phyloP scores from a whole-genome alignment of 2,113 vertebrate species.

The Albula goreensis region DNA sequence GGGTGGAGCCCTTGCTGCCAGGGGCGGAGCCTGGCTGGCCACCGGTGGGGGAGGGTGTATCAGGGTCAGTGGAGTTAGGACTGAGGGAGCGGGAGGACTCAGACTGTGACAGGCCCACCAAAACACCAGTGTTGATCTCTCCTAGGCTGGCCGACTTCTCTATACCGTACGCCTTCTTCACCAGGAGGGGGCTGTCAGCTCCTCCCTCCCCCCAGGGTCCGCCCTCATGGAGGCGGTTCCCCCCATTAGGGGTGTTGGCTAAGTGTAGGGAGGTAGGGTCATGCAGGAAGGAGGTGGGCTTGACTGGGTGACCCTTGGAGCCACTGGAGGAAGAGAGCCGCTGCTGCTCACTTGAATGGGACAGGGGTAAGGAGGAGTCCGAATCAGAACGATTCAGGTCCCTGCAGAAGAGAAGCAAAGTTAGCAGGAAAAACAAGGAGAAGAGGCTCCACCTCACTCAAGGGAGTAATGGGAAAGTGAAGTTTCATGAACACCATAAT shows the following conservation, averaged over 20 bases:
- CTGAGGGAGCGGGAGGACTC: slow-evolving; percentile 90
- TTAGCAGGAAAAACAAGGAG: neutral
- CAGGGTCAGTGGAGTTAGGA: slow-evolving; percentile 90
- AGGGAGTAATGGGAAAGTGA: too few species aligned
- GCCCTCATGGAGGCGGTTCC: slow-evolving; percentile 70
- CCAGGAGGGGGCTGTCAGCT: slow-evolving; percentile 79
- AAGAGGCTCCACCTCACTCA: neutral
- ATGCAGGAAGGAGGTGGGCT: slow-evolving; percentile 75
- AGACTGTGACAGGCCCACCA: slow-evolving; percentile 64
- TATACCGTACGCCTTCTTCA: slow-evolving; percentile 77
- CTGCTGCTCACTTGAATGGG: slow-evolving; percentile 79
- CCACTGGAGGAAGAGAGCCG: slow-evolving; percentile 66
- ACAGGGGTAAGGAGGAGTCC: slow-evolving; percentile 89
- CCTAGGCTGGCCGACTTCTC: slow-evolving; percentile 82
- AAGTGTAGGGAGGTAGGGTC: slow-evolving; percentile 47
- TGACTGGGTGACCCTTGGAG: slow-evolving; percentile 72
- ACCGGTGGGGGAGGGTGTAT: slow-evolving; percentile 82
- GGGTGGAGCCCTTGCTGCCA: slow-evolving; percentile 69
- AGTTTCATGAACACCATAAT: too few species aligned
- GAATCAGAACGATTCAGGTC: slow-evolving; percentile 92
- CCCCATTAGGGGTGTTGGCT: slow-evolving; percentile 73
- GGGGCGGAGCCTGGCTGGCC: slow-evolving; percentile 47
- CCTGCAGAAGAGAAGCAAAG: slow-evolving; percentile 58
- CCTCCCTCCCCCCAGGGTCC: slow-evolving; percentile 57
- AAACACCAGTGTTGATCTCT: slow-evolving; percentile 72